Base-by-base conservation (phyloP, 2,888 invertebrate species). In the Epinotia demarniana region DNA sequence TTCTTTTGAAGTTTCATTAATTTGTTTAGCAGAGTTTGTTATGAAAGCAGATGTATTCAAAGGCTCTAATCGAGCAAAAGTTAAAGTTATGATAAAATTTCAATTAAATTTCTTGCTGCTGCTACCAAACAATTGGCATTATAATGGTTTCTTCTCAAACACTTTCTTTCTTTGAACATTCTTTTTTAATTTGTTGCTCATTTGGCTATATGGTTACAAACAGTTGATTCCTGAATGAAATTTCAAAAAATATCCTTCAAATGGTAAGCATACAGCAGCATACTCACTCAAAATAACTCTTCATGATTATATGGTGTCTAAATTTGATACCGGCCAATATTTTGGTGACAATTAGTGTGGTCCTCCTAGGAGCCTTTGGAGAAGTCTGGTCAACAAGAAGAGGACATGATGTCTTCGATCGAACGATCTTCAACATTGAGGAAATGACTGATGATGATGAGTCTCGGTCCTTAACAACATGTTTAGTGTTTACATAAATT, bases 1-100 rank as follows among this genome's bases (percentile, higher is more conserved):
- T 87, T 87, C 86, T 88, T 88, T 84, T 76, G 71, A 81, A 85
- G 81, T 87, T 86, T 85, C 81, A 82, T 84, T 86, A 87, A 86
- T 89, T 88, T 86, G 80, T 83, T 85, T 71, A 79, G 78, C 68
- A 72, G 79, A 81, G 78, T 83, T 82, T 77, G 70, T 76, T 75
- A 64, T 78, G 75, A 77, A 77, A 78, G 78, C 80, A 79, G 78
- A 78, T 60, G 77, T 46, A 75, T 79, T 75, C 71, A 67, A 75
- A 71, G 66, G 75, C 27, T 64, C 63, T 70, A 64, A 70, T 66
- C 58, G 39, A 43, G 23, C 11, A 66, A 75, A 66, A 71, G 66
- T 66, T 46, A 71, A 75, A 75, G 75, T 75, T 75, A 75, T 71
- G 66, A 71, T 70, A 60, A 71, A 75, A 61, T 75, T 33, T 46